Conservation (phyloP, 2,113 vertebrate genomes). For the Ciconia maguari region DNA sequence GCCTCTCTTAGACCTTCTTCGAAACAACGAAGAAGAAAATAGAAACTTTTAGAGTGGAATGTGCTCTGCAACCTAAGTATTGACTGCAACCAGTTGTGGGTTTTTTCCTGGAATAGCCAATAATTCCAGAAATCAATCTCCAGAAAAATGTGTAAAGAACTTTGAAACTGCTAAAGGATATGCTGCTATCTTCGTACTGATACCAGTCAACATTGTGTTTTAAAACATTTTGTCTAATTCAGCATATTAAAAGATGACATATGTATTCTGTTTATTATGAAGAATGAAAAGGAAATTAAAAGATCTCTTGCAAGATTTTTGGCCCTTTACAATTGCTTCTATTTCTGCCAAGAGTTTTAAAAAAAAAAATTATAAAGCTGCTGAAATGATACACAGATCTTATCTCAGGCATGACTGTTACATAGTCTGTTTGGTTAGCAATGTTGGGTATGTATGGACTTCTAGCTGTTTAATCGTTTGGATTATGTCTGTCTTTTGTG, state of each 20-base stretch:
- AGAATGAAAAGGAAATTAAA: constrained; percentile 41
- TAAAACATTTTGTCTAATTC: not conserved
- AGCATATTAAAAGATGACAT: not conserved
- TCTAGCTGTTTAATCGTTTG: not conserved
- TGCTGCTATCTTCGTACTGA: not conserved
- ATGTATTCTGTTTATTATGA: not conserved
- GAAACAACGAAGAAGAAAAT: not conserved
- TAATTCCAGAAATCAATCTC: not conserved
- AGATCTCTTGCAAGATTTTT: constrained; percentile 22
- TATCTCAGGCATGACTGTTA: not conserved
- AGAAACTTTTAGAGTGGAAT: not conserved
- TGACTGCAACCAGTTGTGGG: not conserved
- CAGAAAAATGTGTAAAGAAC: not conserved
- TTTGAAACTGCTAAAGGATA: not conserved
- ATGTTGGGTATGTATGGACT: not conserved
- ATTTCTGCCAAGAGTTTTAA: not conserved
- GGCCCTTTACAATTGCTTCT: not conserved
- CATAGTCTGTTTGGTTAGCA: not conserved
- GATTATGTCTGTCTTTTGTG: not conserved
- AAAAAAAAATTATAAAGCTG: not conserved
- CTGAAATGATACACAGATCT: not conserved
- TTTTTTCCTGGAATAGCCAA: not conserved
- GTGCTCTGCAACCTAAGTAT: not conserved
- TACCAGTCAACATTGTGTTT: not conserved
- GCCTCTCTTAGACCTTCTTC: not conserved